These are phyloP conservation scores for Lycorma delicatula DNA, from an alignment of 1,140 invertebrate species.

Conservation along the genomic window DNA sequence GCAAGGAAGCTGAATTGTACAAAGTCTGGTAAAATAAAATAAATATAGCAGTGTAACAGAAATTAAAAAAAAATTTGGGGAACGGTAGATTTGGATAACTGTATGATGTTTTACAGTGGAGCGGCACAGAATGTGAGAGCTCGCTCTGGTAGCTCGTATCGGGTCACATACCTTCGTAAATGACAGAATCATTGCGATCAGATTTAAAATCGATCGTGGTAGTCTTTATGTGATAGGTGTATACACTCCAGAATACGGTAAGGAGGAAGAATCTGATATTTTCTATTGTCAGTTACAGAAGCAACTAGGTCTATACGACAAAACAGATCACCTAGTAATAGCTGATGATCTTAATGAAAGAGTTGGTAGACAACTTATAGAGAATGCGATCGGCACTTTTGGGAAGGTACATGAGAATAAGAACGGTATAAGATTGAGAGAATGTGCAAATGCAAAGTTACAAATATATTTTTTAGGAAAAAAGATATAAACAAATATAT, in stretches of 20 bases:
- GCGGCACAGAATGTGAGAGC: neutral
- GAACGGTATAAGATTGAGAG: neutral
- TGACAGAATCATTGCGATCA: neutral
- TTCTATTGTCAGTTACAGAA: neutral
- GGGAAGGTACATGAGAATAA: neutral
- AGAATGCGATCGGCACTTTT: neutral
- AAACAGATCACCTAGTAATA: neutral
- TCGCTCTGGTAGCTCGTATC: neutral
- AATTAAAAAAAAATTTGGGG: too few species aligned
- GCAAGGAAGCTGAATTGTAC: too few species aligned
- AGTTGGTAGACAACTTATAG: neutral
- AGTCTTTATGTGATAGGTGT: neutral
- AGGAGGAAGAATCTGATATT: neutral
- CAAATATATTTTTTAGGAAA: too few species aligned
- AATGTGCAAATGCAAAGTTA: too few species aligned
- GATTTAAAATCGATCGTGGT: neutral
- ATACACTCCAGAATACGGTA: neutral
- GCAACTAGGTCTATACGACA: neutral
- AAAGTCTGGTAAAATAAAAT: too few species aligned
- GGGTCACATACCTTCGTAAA: neutral
- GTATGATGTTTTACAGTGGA: neutral
- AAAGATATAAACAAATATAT: too few species aligned
- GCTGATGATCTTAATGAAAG: neutral
- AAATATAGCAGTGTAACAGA: too few species aligned
- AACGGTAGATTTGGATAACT: too few species aligned